phyloP scores from a whole-genome alignment of 2,888 invertebrate species.

The Rhimphoctona megacephalus region DNA sequence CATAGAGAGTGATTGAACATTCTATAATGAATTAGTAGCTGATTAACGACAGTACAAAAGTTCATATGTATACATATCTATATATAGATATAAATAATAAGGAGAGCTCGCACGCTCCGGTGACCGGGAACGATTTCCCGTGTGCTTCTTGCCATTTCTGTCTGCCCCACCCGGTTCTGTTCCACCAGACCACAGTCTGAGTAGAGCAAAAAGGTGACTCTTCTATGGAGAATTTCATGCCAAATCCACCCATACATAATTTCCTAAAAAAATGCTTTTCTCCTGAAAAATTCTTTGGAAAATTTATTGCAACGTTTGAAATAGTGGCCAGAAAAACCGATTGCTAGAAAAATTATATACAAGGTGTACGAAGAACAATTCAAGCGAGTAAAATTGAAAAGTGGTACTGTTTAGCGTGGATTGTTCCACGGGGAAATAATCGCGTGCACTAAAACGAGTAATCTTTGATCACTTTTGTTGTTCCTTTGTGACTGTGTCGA shows the following conservation, averaged over 20 bases:
- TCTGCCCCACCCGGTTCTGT: constrained; percentile 62
- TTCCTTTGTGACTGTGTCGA: constrained; percentile 50
- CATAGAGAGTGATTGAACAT: constrained; percentile 66
- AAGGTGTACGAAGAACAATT: background rate
- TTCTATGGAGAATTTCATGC: background rate
- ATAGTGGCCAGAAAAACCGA: background rate
- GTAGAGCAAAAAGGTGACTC: constrained; percentile 27
- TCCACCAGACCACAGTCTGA: constrained; percentile 43
- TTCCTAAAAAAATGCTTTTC: background rate
- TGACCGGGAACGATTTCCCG: constrained; percentile 68
- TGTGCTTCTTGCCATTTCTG: constrained; percentile 47
- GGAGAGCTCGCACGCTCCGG: constrained; percentile 61
- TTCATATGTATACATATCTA: background rate
- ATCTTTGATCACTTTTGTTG: constrained; percentile 55
- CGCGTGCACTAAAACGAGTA: constrained; percentile 24
- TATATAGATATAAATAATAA: background rate
- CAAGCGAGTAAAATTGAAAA: background rate
- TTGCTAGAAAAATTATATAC: background rate
- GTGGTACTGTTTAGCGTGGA: background rate
- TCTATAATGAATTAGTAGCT: constrained; percentile 68
- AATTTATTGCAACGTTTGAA: background rate
- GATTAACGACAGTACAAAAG: constrained; percentile 60
- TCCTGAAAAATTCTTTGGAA: background rate
- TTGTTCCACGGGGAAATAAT: constrained; percentile 13
- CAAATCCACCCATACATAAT: background rate